Conservation (phyloP, 2,113 vertebrate genomes). For the Cyphomyrus discorhynchus region DNA sequence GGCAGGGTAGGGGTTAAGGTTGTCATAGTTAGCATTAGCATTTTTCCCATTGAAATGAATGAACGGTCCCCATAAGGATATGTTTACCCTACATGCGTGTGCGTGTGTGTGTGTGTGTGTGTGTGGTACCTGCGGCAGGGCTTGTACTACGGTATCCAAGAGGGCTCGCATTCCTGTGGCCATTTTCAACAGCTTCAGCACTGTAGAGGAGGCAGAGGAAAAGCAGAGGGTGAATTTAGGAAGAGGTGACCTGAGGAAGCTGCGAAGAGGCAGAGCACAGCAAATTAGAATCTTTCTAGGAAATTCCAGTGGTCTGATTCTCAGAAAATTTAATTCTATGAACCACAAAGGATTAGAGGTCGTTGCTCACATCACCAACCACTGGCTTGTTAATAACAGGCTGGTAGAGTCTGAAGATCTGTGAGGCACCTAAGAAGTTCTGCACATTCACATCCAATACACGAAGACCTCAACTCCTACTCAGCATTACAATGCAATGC, state of each 20-base stretch:
- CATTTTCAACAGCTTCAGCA: conserved; percentile 94
- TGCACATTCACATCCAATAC: not conserved
- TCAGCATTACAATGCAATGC: not conserved
- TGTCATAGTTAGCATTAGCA: too few species aligned
- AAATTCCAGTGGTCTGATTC: not conserved
- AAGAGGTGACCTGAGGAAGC: not conserved
- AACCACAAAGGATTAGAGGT: not conserved
- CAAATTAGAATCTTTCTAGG: not conserved
- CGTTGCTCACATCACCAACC: not conserved
- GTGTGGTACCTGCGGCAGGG: conserved; percentile 77
- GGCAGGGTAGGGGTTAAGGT: too few species aligned
- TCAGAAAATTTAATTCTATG: not conserved
- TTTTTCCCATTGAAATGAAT: too few species aligned
- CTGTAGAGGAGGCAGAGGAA: conserved; percentile 46
- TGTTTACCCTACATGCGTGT: too few species aligned
- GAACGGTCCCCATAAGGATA: too few species aligned
- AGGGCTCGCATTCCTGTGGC: conserved; percentile 93
- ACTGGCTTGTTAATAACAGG: not conserved
- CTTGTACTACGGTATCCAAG: conserved; percentile 91
- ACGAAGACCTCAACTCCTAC: not conserved
- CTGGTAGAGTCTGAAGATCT: not conserved
- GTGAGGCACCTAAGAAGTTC: not conserved
- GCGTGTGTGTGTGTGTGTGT: not conserved
- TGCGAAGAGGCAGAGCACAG: not conserved
- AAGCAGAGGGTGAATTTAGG: too few species aligned